Conservation (phyloP, 2,888 invertebrate species). For the Heterodera filipjevi region DNA sequence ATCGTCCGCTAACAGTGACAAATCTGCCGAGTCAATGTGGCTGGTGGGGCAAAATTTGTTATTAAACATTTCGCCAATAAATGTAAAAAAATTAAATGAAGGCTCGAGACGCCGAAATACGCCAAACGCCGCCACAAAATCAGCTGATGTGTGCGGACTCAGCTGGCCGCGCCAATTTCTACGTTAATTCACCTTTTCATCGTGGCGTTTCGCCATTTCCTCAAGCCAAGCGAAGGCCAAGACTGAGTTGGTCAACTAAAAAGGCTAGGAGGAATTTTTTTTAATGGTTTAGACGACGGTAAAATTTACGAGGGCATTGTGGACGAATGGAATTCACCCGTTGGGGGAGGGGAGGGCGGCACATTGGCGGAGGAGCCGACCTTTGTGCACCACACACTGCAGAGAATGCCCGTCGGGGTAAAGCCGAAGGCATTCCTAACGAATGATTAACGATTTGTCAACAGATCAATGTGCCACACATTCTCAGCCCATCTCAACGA, state of each 20-base stretch:
- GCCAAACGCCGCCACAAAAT: not conserved
- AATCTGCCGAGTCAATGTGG: slow-evolving; percentile 20
- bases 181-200: not conserved
- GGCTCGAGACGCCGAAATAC: not conserved
- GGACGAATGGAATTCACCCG: slow-evolving; percentile 50
- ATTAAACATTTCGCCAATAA: not conserved
- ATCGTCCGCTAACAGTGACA: not conserved
- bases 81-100: not conserved
- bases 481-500: slow-evolving; percentile 27
- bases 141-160: slow-evolving; percentile 3
- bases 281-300: slow-evolving; percentile 11
- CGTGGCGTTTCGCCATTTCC: slow-evolving; percentile 16
- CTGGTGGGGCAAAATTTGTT: not conserved
- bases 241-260: not conserved
- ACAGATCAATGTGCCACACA: slow-evolving; percentile 5
- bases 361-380: slow-evolving; percentile 45
- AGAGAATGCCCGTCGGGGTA: slow-evolving; percentile 36
- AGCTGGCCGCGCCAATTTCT: not conserved
- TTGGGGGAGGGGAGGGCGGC: not conserved
- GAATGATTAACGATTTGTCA: not conserved
- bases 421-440: not conserved
- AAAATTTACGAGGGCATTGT: slow-evolving; percentile 35
- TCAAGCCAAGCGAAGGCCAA: not conserved
- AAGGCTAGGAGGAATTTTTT: not conserved
- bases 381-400: slow-evolving; percentile 46